Base-by-base conservation (phyloP, 2,113 vertebrate genomes). In the Forbesichthys agassizii region DNA sequence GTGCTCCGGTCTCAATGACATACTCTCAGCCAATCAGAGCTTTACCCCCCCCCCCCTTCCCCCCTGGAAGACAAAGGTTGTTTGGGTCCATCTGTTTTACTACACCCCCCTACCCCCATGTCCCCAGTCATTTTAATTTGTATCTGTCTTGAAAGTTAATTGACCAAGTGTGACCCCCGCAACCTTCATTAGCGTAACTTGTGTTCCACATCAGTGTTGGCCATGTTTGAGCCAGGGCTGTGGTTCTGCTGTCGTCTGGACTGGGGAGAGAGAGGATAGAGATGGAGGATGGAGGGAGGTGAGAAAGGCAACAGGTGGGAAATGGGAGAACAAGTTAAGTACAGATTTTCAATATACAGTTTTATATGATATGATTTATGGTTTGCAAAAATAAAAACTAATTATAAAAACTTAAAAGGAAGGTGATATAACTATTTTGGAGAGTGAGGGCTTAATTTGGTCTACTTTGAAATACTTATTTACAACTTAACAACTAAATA, bases 221-320 rank as follows among this genome's bases (percentile, higher is more conserved):
- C 95, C 89, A 99, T 93, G 92, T 92, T 96, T 72, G 96, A 96
- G 71, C 96, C 95, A 90, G 95, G 95, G 92, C 94, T 96, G 92
- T 95, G 96, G 93, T 98, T 95, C 95, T 97, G 96, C 75, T 98
- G 96, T 92, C 96, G 95, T 94, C 96, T 97, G 94, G 93, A 95
- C 98, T 99, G 93, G 81, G 80, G 80, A 84, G 71, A 77, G 48
- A 79, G 71, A 52, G 71, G 77, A 69, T 57, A 70, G 80, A 33
- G 70, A 72, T 80, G 71, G 71, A 68, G 68, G 52, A 56, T 11
- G 68, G 46, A 55, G 46, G 51, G 36, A 20, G 16, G 33, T 18
- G 33, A 11, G n/a, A 46, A 12, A 11, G 33, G 13, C 27, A 59
- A n/a, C 5, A 58, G 46, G 51, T 12, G 11, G 6, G 14, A 5